Conservation (phyloP, 2,797 vertebrate genomes). For the Pipistrellus pygmaeus region DNA sequence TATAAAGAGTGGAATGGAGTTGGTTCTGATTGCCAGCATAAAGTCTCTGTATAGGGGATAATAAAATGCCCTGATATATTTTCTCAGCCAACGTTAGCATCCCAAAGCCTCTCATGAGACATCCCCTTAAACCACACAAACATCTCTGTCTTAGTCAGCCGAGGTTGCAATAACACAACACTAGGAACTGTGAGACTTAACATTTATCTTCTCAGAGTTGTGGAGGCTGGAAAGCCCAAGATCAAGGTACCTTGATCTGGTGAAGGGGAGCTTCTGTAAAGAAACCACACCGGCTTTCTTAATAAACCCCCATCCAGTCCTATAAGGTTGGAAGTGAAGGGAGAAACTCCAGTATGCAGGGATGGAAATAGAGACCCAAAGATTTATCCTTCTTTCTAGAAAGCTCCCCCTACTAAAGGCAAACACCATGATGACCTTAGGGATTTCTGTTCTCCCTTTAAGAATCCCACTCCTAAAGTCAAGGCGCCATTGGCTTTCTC, state of each 20-base stretch:
- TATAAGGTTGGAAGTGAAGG: not conserved
- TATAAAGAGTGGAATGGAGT: not conserved
- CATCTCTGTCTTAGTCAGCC: not conserved
- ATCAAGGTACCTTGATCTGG: not conserved
- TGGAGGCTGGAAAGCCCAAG: not conserved
- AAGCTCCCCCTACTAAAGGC: not conserved
- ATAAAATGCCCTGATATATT: not conserved
- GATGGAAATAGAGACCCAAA: not conserved
- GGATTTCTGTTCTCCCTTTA: not conserved
- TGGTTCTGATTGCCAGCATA: not conserved
- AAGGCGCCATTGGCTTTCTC: not conserved
- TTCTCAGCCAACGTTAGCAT: constrained; percentile 41
- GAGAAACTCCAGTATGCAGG: not conserved
- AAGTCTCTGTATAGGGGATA: not conserved
- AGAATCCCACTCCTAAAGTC: not conserved
- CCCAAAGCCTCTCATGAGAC: not conserved
- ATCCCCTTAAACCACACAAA: not conserved
- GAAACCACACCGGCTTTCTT: not conserved
- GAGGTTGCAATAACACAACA: not conserved
- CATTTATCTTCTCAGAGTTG: not conserved
- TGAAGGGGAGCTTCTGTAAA: not conserved
- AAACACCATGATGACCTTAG: not conserved
- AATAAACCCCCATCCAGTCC: not conserved
- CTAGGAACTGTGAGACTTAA: not conserved
- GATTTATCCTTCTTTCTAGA: not conserved